These are phyloP conservation scores for Heterodera carotae DNA, from an alignment of 1,140 invertebrate species.

Conservation along the genomic window DNA sequence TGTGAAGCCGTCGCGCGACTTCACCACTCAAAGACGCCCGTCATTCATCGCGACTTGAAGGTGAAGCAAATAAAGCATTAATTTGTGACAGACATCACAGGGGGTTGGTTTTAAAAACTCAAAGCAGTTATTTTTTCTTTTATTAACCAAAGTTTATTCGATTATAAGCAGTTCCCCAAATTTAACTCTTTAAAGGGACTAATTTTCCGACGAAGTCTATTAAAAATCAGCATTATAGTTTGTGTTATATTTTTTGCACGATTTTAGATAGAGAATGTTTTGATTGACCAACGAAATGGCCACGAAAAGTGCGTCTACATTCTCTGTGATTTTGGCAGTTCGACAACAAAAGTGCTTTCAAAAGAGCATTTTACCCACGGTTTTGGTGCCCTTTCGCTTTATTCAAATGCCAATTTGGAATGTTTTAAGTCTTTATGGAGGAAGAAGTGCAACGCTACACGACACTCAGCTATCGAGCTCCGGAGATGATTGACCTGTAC, in stretches of 20 bases:
- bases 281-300: conserved; percentile 60
- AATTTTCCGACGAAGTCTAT: no score
- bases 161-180: no score
- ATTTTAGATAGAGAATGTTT: conserved; percentile 61
- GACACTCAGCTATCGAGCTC: conserved; percentile 85
- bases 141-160: no score
- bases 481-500: conserved; percentile 95
- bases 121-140: no score
- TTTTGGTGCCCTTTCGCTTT: background rate
- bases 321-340: conserved; percentile 64
- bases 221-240: background rate
- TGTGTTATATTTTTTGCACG: background rate
- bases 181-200: no score
- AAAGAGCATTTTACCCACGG: conserved; percentile 48
- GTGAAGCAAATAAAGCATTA: no score
- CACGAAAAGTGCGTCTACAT: conserved; percentile 58
- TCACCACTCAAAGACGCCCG: conserved; percentile 90
- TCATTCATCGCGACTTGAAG: conserved; percentile 92
- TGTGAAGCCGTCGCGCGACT: conserved; percentile 87
- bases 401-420: no score
- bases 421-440: conserved; percentile 70
- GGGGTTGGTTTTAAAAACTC: no score
- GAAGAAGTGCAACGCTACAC: conserved; percentile 91
- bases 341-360: conserved; percentile 60
- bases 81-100: no score